Evolutionary conservation across 2,888 invertebrate genomes (phyloP).

Genomic region (Metalampra italica): DNA sequence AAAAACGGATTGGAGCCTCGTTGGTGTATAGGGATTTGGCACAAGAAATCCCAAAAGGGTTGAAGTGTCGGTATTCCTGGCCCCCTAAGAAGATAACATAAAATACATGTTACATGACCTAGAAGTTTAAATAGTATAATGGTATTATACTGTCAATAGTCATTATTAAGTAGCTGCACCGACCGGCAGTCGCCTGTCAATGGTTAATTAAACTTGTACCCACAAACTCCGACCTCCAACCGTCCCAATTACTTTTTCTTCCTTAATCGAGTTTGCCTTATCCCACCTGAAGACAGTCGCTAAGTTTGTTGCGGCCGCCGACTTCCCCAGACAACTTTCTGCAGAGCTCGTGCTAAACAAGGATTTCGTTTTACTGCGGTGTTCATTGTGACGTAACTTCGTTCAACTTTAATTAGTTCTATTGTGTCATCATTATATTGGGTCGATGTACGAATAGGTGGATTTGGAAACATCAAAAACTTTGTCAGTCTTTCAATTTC

Average conservation of each 20-base stretch:
- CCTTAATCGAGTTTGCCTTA: slow-evolving; percentile 64
- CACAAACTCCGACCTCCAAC: slow-evolving; percentile 27
- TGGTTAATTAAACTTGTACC: slow-evolving; percentile 44
- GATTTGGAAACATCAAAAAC: background rate
- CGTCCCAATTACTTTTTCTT: slow-evolving; percentile 59
- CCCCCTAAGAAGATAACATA: no score
- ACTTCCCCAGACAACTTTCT: slow-evolving; percentile 60
- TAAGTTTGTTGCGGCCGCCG: slow-evolving; percentile 58
- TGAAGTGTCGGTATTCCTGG: no score
- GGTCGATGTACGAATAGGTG: slow-evolving; percentile 10
- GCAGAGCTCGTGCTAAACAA: slow-evolving; percentile 50
- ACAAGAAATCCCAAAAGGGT: no score
- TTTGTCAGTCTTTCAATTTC: background rate
- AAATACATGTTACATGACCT: background rate
- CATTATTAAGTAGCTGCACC: background rate
- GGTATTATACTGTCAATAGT: background rate
- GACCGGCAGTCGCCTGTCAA: slow-evolving; percentile 9
- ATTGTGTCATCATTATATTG: slow-evolving; percentile 28
- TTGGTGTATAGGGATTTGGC: no score
- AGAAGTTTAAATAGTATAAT: background rate
- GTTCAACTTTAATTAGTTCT: slow-evolving; percentile 52
- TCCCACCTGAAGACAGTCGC: slow-evolving; percentile 61
- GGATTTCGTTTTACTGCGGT: slow-evolving; percentile 49
- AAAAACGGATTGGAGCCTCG: no score
- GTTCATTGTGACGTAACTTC: slow-evolving; percentile 43